These are phyloP conservation scores for Eriosoma lanigerum DNA, from an alignment of 1,140 invertebrate species.

Conservation along the genomic window DNA sequence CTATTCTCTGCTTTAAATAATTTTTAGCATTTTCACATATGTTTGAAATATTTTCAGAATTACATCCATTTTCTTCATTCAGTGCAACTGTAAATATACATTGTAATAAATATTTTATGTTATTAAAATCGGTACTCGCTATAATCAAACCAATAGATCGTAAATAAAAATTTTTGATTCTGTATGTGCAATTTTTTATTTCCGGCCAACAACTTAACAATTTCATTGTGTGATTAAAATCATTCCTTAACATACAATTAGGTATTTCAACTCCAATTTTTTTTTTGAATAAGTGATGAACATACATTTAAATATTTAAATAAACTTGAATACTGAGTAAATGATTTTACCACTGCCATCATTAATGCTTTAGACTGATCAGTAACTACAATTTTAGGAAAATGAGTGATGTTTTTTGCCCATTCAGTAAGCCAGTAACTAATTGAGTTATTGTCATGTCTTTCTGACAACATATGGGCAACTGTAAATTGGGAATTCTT, in stretches of 20 bases:
- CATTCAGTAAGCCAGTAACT: neutral
- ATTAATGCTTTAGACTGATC: slow-evolving; percentile 1
- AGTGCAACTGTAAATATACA: slow-evolving; percentile 4
- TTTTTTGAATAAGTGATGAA: neutral
- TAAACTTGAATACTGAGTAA: neutral
- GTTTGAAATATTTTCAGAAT: neutral
- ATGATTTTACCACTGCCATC: neutral
- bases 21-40: slow-evolving; percentile 19
- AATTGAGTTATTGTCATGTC: neutral
- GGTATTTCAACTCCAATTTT: neutral
- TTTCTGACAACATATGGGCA: neutral
- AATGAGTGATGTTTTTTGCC: neutral
- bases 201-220: slow-evolving; percentile 4
- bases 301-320: neutral
- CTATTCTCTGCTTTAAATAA: neutral
- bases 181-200: neutral
- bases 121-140: neutral
- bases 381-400: neutral
- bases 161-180: slow-evolving; percentile 18
- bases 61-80: neutral
- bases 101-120: neutral
- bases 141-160: neutral
- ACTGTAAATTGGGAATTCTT: neutral
- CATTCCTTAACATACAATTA: neutral
- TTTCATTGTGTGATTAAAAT: slow-evolving; percentile 16